phyloP scores from a whole-genome alignment of 2,888 invertebrate genomes.

The Melieria picta region DNA sequence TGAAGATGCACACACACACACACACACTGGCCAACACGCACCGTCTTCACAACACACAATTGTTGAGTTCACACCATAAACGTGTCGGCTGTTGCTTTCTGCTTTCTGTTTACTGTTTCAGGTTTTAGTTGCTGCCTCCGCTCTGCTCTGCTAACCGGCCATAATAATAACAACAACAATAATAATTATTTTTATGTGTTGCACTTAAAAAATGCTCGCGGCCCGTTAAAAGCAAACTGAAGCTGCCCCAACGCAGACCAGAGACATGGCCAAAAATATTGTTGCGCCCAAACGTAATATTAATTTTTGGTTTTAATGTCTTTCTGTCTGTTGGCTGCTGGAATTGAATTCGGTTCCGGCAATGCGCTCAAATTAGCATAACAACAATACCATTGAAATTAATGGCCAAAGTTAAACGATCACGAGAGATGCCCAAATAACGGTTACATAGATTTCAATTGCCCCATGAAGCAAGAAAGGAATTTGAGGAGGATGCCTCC shows the following conservation, averaged over 20 bases:
- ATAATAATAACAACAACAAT: constrained; percentile 59
- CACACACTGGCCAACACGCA: neutral
- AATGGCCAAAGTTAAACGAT: constrained; percentile 25
- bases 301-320: neutral
- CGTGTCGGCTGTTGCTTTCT: constrained; percentile 16
- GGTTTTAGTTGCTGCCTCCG: neutral
- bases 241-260: too few species aligned
- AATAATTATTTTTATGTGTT: constrained; percentile 60
- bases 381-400: constrained; percentile 31
- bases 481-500: too few species aligned
- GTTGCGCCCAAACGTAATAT: too few species aligned
- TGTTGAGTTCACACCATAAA: constrained; percentile 34
- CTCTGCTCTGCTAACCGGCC: neutral
- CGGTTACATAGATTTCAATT: too few species aligned
- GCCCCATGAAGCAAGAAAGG: too few species aligned
- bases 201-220: constrained; percentile 34
- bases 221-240: too few species aligned
- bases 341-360: constrained; percentile 29
- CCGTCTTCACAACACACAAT: constrained; percentile 7
- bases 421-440: neutral
- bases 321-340: neutral
- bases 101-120: constrained; percentile 57
- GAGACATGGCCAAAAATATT: too few species aligned
- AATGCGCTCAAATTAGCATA: constrained; percentile 36
- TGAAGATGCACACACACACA: neutral